Conservation (phyloP, 2,797 vertebrate genomes). For the Clarias pachynema region DNA sequence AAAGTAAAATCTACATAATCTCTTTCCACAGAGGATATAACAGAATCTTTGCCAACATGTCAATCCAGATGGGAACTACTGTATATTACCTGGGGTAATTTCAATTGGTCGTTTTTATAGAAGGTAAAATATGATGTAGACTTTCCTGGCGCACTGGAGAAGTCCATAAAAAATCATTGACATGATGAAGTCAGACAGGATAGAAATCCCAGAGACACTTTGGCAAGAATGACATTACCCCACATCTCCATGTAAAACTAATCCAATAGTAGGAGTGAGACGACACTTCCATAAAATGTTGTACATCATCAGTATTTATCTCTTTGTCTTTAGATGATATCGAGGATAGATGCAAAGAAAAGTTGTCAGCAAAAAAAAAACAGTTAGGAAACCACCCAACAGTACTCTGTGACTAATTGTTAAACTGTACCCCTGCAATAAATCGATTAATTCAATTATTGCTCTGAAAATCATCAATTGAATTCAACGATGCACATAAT, state of each 20-base stretch:
- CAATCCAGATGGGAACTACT: background rate
- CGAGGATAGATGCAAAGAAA: background rate
- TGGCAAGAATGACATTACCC: background rate
- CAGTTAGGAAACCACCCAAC: too few relatives aligned
- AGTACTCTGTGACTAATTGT: background rate
- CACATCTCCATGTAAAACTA: background rate
- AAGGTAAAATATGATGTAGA: background rate
- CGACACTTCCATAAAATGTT: background rate
- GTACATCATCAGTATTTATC: background rate
- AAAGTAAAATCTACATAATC: background rate
- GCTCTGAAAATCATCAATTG: background rate
- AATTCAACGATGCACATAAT: too few relatives aligned
- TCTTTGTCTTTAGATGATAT: background rate
- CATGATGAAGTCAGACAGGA: constrained; percentile 11
- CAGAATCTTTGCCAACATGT: background rate
- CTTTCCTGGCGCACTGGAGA: background rate
- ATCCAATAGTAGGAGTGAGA: background rate
- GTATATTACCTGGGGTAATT: background rate
- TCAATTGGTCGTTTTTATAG: background rate
- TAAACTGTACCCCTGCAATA: background rate
- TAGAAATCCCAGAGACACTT: background rate
- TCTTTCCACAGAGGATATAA: background rate
- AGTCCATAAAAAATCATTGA: constrained; percentile 12
- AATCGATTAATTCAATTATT: background rate
- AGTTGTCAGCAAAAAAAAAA: background rate